A percentile compares a stretch with the other conserved stretches of the same genome.
phyloP scores from a whole-genome alignment of 2,113 vertebrate genomes.

The Tupaia chinensis region DNA sequence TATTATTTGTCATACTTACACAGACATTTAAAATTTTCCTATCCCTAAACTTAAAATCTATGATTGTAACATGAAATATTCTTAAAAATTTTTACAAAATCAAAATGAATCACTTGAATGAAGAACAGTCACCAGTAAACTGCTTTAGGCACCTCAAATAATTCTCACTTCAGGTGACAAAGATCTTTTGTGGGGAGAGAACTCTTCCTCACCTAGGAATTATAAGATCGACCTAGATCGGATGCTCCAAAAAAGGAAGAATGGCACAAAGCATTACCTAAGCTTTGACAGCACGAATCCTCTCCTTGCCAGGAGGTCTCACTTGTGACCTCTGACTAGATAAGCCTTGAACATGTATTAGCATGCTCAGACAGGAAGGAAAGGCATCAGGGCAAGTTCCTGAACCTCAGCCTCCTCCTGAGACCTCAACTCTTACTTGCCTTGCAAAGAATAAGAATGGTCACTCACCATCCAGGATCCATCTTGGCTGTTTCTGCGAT shows the following conservation, averaged over 20 bases:
- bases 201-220: not conserved
- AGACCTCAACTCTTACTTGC: not conserved
- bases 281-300: not conserved
- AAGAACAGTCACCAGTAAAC: not conserved
- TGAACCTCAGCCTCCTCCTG: not conserved
- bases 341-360: not conserved
- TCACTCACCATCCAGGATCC: conserved; percentile 62
- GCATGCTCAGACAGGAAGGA: not conserved
- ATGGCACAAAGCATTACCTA: not conserved
- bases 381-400: not conserved
- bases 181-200: not conserved
- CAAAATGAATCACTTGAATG: conserved; percentile 8
- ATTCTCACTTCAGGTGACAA: conserved; percentile 19
- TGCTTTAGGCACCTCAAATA: not conserved
- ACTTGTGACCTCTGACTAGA: not conserved
- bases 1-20: not conserved
- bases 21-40: not conserved
- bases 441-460: not conserved
- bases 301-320: not conserved
- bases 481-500: not conserved
- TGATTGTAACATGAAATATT: not conserved
- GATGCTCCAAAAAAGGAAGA: not conserved
- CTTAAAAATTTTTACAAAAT: not conserved
- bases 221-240: not conserved
- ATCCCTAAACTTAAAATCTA: conserved; percentile 11